phyloP scores from a whole-genome alignment of 2,113 vertebrate genomes.

The Bubalus kerabau region DNA sequence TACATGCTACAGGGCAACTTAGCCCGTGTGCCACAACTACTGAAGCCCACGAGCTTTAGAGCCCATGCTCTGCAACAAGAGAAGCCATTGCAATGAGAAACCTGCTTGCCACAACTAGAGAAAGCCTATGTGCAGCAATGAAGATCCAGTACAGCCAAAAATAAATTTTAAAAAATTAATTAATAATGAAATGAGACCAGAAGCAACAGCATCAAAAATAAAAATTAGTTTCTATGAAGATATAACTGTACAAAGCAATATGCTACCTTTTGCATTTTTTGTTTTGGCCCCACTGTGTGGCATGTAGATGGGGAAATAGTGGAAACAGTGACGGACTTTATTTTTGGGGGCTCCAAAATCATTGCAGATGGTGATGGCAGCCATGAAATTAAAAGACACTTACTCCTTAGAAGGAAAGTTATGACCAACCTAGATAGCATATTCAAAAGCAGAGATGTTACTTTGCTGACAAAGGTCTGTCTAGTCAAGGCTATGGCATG shows the following conservation, averaged over 20 bases:
- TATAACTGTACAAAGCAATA: not conserved
- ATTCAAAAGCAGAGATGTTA: not conserved
- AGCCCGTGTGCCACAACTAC: not conserved
- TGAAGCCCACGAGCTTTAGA: not conserved
- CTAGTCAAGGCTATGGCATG: not conserved
- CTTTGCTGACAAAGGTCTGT: not conserved
- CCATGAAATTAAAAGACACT: not conserved
- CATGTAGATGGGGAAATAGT: not conserved
- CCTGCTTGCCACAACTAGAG: not conserved
- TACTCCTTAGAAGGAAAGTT: not conserved
- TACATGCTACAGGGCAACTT: not conserved
- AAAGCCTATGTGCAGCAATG: not conserved
- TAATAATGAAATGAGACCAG: not conserved
- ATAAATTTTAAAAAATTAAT: not conserved
- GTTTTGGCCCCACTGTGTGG: not conserved
- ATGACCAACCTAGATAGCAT: not conserved
- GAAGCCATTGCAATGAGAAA: not conserved
- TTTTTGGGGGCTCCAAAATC: not conserved
- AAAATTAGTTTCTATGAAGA: not conserved
- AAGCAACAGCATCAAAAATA: not conserved
- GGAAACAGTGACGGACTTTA: not conserved
- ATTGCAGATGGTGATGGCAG: not conserved
- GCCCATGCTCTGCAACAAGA: not conserved
- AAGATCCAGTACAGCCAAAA: not conserved
- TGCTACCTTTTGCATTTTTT: not conserved